Evolutionary conservation across 2,888 invertebrate species (phyloP).

Genomic region (Amblyjoppa proteus): DNA sequence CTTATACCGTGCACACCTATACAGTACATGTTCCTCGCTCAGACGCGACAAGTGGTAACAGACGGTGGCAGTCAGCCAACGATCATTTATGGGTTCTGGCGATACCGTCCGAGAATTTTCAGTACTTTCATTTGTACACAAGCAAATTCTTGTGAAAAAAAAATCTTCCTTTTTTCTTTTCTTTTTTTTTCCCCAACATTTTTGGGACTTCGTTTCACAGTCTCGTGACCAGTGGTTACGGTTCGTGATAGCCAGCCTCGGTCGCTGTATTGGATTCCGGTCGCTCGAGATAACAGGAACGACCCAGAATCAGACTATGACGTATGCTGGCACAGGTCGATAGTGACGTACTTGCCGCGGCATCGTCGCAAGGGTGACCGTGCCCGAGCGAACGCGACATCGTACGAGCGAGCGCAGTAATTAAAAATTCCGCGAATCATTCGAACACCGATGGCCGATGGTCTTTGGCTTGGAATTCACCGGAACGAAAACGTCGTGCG

Average conservation of each 20-base stretch:
- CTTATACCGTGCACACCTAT: conserved; percentile 2
- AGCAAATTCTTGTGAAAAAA: background rate
- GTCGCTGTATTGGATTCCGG: conserved; percentile 50
- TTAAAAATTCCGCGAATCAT: conserved; percentile 61
- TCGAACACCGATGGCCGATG: conserved; percentile 10
- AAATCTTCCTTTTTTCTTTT: background rate
- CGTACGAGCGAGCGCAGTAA: conserved; percentile 48
- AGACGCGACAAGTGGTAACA: conserved; percentile 46
- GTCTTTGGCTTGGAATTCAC: conserved; percentile 16
- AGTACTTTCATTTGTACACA: background rate
- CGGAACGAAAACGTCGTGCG: background rate
- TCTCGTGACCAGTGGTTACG: conserved; percentile 7
- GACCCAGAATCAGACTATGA: conserved; percentile 67
- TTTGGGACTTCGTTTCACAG: background rate
- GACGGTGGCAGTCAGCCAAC: conserved; percentile 57
- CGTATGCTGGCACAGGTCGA: conserved; percentile 68
- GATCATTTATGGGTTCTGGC: conserved; percentile 42
- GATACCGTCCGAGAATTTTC: conserved; percentile 37
- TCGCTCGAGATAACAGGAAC: conserved; percentile 64
- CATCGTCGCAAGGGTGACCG: conserved; percentile 40
- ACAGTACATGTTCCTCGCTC: background rate
- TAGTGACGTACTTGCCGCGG: conserved; percentile 67
- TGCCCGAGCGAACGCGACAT: conserved; percentile 27
- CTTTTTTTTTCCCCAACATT: background rate
- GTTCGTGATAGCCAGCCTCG: conserved; percentile 12